Conservation (phyloP, 2,113 vertebrate genomes). For the Desmodus rotundus region DNA sequence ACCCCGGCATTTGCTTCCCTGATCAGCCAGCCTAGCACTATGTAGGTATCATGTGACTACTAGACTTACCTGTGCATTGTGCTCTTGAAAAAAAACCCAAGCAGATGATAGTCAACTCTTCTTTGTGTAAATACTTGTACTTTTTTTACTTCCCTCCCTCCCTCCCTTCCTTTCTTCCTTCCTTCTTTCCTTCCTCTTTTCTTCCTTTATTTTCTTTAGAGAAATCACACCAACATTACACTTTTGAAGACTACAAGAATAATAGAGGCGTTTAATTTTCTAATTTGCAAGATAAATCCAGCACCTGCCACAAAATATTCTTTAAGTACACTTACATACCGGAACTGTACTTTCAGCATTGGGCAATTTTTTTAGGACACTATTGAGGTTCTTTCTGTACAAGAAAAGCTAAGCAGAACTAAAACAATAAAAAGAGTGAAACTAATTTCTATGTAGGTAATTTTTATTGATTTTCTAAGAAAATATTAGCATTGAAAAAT, state of each 20-base stretch:
- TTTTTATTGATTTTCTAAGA: background rate
- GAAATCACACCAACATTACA: background rate
- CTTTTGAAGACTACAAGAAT: background rate
- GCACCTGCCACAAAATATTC: background rate
- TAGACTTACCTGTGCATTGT: background rate
- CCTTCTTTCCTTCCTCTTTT: background rate
- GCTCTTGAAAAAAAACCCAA: background rate
- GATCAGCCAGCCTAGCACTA: background rate
- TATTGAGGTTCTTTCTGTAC: background rate
- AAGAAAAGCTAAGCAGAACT: background rate
- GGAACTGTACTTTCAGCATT: background rate
- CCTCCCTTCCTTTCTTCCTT: too few species aligned
- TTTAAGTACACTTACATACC: background rate
- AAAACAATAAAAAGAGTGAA: background rate
- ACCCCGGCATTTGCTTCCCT: background rate
- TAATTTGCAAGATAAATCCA: background rate
- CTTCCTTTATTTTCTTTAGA: background rate
- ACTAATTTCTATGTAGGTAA: background rate
- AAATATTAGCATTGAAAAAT: background rate
- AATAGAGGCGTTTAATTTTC: background rate
- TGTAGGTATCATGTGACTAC: background rate
- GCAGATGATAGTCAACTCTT: background rate
- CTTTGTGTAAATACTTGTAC: background rate
- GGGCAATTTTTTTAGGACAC: background rate
- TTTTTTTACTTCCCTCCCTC: background rate